phyloP scores from a whole-genome alignment of 1,140 invertebrate species.

The Chionoecetes opilio region DNA sequence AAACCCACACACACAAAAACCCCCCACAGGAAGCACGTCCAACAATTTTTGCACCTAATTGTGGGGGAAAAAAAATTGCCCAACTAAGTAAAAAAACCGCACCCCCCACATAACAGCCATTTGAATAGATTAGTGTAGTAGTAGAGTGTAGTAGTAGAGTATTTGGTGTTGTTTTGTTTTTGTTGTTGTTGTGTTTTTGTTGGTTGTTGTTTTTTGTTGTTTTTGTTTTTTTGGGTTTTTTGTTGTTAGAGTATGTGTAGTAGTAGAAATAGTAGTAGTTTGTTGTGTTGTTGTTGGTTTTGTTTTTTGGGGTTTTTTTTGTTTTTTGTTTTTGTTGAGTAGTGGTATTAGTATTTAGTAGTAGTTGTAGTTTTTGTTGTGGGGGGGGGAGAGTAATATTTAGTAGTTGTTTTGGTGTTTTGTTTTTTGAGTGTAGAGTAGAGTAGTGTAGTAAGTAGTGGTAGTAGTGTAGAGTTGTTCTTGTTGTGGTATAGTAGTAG shows the following conservation, averaged over 20 bases:
- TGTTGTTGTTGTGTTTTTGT: not conserved
- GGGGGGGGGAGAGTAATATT: no score
- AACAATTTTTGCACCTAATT: slow-evolving; percentile 54
- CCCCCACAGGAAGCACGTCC: slow-evolving; percentile 32
- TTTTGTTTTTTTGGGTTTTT: not conserved
- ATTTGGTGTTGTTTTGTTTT: not conserved
- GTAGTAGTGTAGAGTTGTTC: no score
- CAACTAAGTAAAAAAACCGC: slow-evolving; percentile 42
- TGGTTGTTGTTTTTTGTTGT: not conserved
- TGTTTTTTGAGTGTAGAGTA: no score
- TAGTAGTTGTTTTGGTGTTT: no score
- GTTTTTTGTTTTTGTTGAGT: no score
- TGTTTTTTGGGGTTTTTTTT: no score
- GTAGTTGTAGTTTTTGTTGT: no score
- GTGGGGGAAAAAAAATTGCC: slow-evolving; percentile 53
- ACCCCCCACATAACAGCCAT: not conserved
- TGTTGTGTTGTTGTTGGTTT: not conserved
- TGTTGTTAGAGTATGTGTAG: not conserved
- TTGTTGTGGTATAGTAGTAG: no score
- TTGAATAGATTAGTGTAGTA: not conserved
- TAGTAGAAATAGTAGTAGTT: not conserved
- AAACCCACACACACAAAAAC: not conserved
- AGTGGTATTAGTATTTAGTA: no score
- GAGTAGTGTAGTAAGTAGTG: no score
- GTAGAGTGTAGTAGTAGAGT: slow-evolving; percentile 25